Evolutionary conservation across 2,888 invertebrate genomes (phyloP).

Genomic region (Dynastes maya): DNA sequence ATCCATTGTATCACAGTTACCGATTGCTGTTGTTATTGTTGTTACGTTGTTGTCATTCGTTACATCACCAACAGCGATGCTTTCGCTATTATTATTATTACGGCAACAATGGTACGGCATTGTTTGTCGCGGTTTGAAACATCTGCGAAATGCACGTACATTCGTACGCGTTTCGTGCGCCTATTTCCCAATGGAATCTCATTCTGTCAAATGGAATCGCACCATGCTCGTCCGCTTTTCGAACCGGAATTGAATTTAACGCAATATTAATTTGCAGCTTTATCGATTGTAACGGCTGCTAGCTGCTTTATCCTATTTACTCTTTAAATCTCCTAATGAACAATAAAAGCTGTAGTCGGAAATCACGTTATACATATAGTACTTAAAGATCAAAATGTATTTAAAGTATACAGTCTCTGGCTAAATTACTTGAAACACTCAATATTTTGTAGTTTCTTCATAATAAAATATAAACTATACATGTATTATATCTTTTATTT

Average conservation of each 20-base stretch:
- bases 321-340: background rate
- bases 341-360: background rate
- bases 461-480: too few species aligned
- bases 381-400: too few species aligned
- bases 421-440: too few species aligned
- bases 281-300: background rate
- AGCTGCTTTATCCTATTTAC: background rate
- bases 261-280: background rate
- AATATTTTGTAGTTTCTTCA: too few species aligned
- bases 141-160: background rate
- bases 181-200: background rate
- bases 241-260: slow-evolving; percentile 9
- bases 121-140: background rate
- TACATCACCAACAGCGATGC: background rate
- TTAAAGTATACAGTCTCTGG: too few species aligned
- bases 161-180: background rate
- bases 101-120: background rate
- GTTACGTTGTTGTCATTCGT: background rate
- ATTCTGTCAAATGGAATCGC: background rate
- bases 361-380: background rate
- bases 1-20: background rate
- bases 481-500: too few species aligned
- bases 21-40: background rate
- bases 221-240: background rate
- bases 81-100: slow-evolving; percentile 3